Evolutionary conservation across 2,888 invertebrate species (phyloP), one percentile per base, ranked within the genome.

Genomic region (Aricia artaxerxes): DNA sequence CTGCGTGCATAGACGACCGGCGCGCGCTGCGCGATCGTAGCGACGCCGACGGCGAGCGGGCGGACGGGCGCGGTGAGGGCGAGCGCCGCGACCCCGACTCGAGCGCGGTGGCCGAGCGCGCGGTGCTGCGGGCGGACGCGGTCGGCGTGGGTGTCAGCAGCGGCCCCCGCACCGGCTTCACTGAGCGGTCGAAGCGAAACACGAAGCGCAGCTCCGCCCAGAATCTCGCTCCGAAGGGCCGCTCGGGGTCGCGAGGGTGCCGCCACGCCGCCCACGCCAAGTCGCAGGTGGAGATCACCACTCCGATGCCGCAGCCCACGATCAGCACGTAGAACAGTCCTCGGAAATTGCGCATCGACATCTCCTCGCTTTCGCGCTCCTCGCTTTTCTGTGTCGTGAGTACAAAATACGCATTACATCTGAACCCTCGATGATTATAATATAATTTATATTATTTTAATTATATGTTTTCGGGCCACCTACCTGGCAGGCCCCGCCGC

Each of bases 251-350:
- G 13, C 89, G 87, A 35, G 89, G 87, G 77, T 40, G 78, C 60
- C 73, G 73, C 78, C 73, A 78, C n/a, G 78, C 73, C 24, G 35
- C 38, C 78, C 73, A 73, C 40, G 73, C 40, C 38, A 78, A 88
- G 92, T 98, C 97, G 61, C 95, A 87, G 82, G 97, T 94, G 53
- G 97, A 96, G 53, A 96, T 94, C 78, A 96, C 83, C 82, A 96
- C 91, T 75, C 97, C 96, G 78, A 96, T 87, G 76, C 93, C 91
- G 83, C 96, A 95, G 0, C 97, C 97, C 80, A 95, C 94, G 78
- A 95, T 95, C 81, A 98, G 92, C 81, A 98, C 97, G 80, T 97
- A 92, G 90, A 97, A 98, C 72, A 98, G 96, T 72, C 98, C 98
- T 82, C 96, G 96, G 64, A 98, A 97, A 90, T 98, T 98, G 81